Evolutionary conservation across 2,113 vertebrate genomes (phyloP), one percentile per base, ranked within the genome.

Genomic region (Rhagologus leucostigma): DNA sequence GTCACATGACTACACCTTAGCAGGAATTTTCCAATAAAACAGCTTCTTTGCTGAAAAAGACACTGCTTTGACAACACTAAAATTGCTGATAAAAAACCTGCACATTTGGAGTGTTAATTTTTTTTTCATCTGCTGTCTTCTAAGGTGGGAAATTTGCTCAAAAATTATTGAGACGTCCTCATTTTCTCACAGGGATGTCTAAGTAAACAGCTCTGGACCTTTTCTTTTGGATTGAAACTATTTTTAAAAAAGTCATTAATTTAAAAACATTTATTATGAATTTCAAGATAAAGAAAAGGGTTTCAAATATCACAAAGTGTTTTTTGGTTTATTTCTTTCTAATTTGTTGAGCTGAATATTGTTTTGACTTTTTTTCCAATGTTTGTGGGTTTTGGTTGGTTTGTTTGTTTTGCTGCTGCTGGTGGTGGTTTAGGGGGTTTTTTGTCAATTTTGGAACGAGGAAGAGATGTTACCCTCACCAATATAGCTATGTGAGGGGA

Each of bases 391-490:
- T 44, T 75, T 19, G 23, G 16, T 30, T 24, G 12, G 17, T 57
- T 30, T 14, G 9, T 15, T 17, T 32, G 30, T 56, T 49, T 68
- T n/a, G 29, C 27, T 42, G 22, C 3, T 10, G 16, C 2, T 56
- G 29, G 15, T 9, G 18, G 30, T 8, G 7, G 2, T 14, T 60
- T 37, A 29, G 41, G 14, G 20, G 1, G 0, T 4, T 30, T 27
- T 52, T 35, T 19, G 4, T 27, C 18, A 8, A 4, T 33, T 90
- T 86, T 62, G 57, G 71, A 83, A 60, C 16, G 62, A 90, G 13
- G 41, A 79, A 67, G 35, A 56, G 42, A 26, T 23, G 15, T n/a
- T 30, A 12, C 18, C 2, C 11, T 59, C 35, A 16, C 11, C 16
- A 21, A 7, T 70, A 35, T 3, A 20, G 13, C 26, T 26, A 0